Base-by-base conservation (phyloP, 2,113 vertebrate genomes). In the Lycocorax pyrrhopterus region DNA sequence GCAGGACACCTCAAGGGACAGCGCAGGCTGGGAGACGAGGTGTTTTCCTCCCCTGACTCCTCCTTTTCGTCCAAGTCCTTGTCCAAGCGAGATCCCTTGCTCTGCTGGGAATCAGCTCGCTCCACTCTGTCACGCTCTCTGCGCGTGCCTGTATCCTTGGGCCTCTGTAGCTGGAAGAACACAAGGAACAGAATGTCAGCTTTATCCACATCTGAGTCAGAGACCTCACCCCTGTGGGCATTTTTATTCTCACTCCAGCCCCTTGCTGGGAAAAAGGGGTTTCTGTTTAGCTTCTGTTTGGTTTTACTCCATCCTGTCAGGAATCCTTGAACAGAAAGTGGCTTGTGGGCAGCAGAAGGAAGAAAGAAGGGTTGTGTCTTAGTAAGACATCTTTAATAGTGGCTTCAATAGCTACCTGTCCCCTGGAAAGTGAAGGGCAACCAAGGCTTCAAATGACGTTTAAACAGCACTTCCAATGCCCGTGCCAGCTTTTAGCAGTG, bases 121-220 rank as follows among this genome's bases (percentile, higher is more conserved):
- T 87, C 33, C 58, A 12, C 25, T 5, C 46, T 12, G 26, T 96
- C 88, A 90, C 0, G 12, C 68, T 39, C 10, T 73, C 75, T 20
- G 16, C 4, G 53, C 71, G 74, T 88, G 88, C 52, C 49, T 84
- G 18, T 96, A 96, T 64, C 86, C 84, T 62, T 10, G 84, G 30
- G 91, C 82, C 2, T 91, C 90, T 39, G 97, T 94, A 15, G 81
- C 96, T 97, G 88, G 10, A 52, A 75, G 20, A 73, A 53, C 30
- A 90, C 26, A 67, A 37, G 41, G 51, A 32, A 5, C 0, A 16
- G 1, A 8, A 26, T 1, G 14, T 92, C 72, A 95, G 55, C 51
- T 80, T 32, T 19, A 37, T 23, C 51, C 76, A 21, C 20, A 10
- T 5, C 5, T 7, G n/a, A 89, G 47, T 20, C 84, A 16, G 11